phyloP scores from a whole-genome alignment of 2,113 vertebrate genomes.

The Oxyura jamaicensis region DNA sequence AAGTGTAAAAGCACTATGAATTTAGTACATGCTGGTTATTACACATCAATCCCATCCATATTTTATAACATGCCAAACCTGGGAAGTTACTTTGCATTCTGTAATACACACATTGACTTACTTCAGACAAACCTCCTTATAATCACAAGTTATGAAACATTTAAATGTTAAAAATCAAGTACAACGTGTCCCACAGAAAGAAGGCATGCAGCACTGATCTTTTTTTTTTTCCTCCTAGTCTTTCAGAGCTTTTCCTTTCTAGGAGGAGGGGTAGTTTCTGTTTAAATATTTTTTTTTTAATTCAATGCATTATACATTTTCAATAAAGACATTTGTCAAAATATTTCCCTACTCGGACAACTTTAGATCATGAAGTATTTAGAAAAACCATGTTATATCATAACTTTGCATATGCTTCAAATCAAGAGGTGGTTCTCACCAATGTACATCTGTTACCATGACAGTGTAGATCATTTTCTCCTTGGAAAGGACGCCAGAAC shows the following conservation, averaged over 20 bases:
- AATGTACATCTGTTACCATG: neutral
- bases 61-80: neutral
- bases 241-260: neutral
- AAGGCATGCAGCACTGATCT: neutral
- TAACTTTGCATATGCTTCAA: neutral
- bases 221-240: neutral
- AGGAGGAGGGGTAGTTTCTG: neutral
- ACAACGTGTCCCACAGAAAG: neutral
- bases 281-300: neutral
- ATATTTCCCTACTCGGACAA: neutral
- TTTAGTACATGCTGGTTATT: neutral
- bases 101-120: neutral
- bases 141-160: neutral
- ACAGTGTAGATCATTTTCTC: neutral
- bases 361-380: neutral
- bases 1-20: neutral
- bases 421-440: neutral
- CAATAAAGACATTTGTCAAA: neutral
- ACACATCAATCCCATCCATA: neutral
- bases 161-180: neutral
- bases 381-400: neutral
- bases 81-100: neutral
- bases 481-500: neutral
- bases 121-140: neutral
- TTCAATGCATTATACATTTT: neutral